A percentile compares a stretch with the other conserved stretches of the same genome.
These are phyloP conservation scores for Antedon bifida DNA, from an alignment of 35 echinoderm and acorn worm genomes.

Conservation along the genomic window DNA sequence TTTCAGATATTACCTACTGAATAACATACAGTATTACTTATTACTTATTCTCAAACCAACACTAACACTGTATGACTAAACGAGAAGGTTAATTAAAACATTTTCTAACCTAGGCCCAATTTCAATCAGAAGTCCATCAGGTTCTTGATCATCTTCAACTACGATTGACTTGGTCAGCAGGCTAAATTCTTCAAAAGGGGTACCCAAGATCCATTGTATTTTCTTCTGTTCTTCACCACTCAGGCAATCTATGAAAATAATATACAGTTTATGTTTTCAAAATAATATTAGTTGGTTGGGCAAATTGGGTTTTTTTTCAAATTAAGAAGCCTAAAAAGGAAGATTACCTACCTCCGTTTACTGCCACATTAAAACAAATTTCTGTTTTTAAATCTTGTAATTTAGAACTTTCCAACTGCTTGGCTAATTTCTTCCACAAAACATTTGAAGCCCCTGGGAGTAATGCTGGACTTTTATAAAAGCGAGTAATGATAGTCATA, in stretches of 20 bases:
- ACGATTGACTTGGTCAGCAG: constrained; percentile 26
- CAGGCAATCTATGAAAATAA: constrained; percentile 5
- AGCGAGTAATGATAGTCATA: background rate
- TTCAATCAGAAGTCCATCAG: constrained; percentile 36
- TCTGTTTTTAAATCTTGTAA: background rate
- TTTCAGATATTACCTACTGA: no score
- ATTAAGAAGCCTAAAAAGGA: no score
- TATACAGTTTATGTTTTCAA: background rate
- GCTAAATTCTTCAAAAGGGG: constrained; percentile 53
- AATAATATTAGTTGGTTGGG: background rate
- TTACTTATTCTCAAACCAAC: background rate
- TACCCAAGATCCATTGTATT: constrained; percentile 65
- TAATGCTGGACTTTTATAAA: constrained; percentile 2
- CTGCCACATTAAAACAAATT: constrained; percentile 9
- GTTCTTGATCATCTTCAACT: background rate
- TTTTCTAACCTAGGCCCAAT: constrained; percentile 67
- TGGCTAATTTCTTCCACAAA: background rate
- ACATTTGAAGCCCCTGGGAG: background rate
- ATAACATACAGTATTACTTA: no score
- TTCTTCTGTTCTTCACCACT: constrained; percentile 55
- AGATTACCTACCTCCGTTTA: constrained; percentile 7
- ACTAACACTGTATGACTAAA: background rate
- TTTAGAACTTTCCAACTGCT: background rate
- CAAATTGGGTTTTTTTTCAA: background rate
- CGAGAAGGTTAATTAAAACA: background rate